Evolutionary conservation across 2,888 invertebrate species (phyloP).

Genomic region (Platycheirus rosarum): DNA sequence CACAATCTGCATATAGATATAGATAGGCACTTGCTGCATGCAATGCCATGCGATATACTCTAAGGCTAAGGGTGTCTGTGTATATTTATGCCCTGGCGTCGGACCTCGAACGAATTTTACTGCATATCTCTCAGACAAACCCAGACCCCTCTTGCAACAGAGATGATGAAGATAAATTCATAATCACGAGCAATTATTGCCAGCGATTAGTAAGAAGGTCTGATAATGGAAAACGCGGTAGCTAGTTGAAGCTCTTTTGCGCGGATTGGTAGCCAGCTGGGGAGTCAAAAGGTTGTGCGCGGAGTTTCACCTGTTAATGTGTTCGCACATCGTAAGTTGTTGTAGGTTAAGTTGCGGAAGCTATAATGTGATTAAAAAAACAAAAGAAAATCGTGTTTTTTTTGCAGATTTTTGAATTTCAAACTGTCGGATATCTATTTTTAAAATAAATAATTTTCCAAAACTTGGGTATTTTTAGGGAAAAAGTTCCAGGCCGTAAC

Average conservation of each 20-base stretch:
- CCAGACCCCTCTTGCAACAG: constrained; percentile 21
- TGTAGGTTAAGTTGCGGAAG: constrained; percentile 13
- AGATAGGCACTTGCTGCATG: constrained; percentile 32
- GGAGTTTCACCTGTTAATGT: constrained; percentile 70
- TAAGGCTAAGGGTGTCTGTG: neutral
- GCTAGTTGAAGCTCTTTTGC: neutral
- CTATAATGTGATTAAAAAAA: neutral
- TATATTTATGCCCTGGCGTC: constrained; percentile 4
- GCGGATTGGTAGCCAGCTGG: neutral
- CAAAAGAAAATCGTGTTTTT: too few relatives aligned
- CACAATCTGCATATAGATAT: constrained; percentile 60
- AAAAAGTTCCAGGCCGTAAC: too few relatives aligned
- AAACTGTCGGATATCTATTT: too few relatives aligned
- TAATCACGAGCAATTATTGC: constrained; percentile 71
- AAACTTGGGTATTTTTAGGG: too few relatives aligned
- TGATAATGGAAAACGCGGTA: neutral
- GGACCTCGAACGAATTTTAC: constrained; percentile 25
- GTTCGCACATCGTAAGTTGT: constrained; percentile 78
- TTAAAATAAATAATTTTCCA: too few relatives aligned
- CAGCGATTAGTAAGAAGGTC: constrained; percentile 54
- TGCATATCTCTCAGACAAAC: constrained; percentile 32
- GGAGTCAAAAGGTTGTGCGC: constrained; percentile 59
- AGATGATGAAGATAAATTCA: constrained; percentile 57
- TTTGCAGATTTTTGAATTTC: neutral
- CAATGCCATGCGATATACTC: constrained; percentile 48